Conservation (phyloP, 2,113 vertebrate genomes). For the Gambusia affinis region DNA sequence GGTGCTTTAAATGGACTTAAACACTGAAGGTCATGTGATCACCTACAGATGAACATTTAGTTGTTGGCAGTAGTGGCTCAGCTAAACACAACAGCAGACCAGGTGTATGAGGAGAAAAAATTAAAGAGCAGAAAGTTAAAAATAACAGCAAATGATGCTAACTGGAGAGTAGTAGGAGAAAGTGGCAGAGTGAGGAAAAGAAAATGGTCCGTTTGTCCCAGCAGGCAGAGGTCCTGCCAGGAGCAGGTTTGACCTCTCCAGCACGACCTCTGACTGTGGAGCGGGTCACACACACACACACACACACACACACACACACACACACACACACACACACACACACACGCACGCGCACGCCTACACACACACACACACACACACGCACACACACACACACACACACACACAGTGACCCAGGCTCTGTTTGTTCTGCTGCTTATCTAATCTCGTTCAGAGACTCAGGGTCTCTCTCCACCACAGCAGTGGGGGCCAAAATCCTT, state of each 20-base stretch:
- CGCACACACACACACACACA: background rate
- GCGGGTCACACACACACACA: background rate
- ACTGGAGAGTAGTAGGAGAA: background rate
- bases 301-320: background rate
- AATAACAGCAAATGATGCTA: background rate
- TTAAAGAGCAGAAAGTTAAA: too few relatives aligned
- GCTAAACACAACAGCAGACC: too few relatives aligned
- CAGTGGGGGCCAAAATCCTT: too few relatives aligned
- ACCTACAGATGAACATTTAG: too few relatives aligned
- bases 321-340: too few relatives aligned
- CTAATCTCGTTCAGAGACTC: background rate
- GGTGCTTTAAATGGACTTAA: too few relatives aligned
- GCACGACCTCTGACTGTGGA: slow-evolving; percentile 32
- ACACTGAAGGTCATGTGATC: too few relatives aligned
- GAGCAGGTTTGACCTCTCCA: background rate
- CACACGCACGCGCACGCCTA: background rate
- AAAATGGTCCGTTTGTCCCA: background rate
- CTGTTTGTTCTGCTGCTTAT: slow-evolving; percentile 19
- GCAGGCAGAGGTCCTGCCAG: background rate
- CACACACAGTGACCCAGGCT: background rate
- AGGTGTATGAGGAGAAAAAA: too few relatives aligned
- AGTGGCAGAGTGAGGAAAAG: background rate
- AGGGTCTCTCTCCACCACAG: background rate
- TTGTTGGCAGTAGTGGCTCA: too few relatives aligned
- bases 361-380: background rate